Evolutionary conservation across 2,113 vertebrate species (phyloP).

Genomic region (Epinephelus lanceolatus): DNA sequence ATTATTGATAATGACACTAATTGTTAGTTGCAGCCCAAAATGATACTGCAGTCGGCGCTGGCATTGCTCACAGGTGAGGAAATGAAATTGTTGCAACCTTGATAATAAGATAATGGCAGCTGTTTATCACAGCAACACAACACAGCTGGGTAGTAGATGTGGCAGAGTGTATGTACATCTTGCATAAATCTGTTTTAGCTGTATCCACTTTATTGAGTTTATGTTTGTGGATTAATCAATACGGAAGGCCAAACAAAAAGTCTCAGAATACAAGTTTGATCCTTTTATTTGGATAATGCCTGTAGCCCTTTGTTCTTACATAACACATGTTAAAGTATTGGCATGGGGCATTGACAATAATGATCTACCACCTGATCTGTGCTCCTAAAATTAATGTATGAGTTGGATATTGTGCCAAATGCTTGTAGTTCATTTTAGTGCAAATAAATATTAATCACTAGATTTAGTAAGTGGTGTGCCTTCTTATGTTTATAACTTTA

Average conservation of each 20-base stretch:
- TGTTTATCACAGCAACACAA: neutral
- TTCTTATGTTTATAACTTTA: neutral
- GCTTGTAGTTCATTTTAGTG: neutral
- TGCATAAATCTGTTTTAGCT: neutral
- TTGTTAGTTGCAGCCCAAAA: neutral
- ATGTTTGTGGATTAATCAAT: neutral
- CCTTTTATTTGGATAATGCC: neutral
- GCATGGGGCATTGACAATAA: too few relatives aligned
- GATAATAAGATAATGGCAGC: neutral
- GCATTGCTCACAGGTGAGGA: neutral
- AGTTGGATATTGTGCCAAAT: neutral
- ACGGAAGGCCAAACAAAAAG: neutral
- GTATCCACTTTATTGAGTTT: neutral
- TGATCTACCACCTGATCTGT: neutral
- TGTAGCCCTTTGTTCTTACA: neutral
- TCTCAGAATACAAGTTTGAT: neutral
- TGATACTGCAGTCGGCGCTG: neutral
- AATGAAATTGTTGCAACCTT: neutral
- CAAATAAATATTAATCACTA: neutral
- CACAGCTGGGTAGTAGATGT: neutral
- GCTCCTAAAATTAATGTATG: neutral
- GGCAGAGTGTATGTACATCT: neutral
- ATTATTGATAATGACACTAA: neutral
- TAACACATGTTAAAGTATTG: neutral
- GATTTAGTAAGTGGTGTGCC: neutral